Evolutionary conservation across 2,797 vertebrate species (phyloP).

Genomic region (Trachops cirrhosus): DNA sequence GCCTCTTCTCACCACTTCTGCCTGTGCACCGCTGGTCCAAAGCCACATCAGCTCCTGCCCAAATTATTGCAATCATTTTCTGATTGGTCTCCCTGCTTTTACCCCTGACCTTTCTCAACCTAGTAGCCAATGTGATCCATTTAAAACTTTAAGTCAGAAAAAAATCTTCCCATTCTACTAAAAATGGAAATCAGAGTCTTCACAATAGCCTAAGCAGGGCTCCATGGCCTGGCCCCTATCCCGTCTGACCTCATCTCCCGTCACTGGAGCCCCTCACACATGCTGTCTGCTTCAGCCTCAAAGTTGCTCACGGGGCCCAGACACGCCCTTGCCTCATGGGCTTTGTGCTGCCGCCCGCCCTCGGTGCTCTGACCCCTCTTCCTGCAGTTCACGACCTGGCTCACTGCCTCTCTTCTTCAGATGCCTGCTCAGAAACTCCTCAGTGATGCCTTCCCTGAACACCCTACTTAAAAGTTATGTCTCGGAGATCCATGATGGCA

Average conservation of each 20-base stretch:
- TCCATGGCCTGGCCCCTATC: neutral
- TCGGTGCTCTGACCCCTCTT: neutral
- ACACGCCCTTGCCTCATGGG: neutral
- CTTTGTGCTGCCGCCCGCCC: too few species aligned
- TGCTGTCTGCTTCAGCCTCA: neutral
- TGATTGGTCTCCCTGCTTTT: neutral
- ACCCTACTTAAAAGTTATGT: neutral
- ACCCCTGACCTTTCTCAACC: neutral
- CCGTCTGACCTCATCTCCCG: neutral
- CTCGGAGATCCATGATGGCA: too few species aligned
- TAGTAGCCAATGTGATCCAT: neutral
- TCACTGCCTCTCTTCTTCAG: neutral
- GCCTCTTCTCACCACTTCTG: neutral
- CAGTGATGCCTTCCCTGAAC: neutral
- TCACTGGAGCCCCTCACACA: neutral
- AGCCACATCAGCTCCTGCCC: neutral
- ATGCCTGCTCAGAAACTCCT: neutral
- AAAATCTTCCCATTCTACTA: neutral
- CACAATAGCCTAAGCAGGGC: neutral
- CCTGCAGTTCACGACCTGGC: neutral
- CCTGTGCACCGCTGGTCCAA: neutral
- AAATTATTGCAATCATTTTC: neutral
- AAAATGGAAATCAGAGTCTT: conserved; percentile 1
- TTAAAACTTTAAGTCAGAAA: conserved; percentile 12
- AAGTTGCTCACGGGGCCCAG: neutral